Base-by-base conservation (phyloP, 2,113 vertebrate genomes). In the Rhinoptilus africanus region DNA sequence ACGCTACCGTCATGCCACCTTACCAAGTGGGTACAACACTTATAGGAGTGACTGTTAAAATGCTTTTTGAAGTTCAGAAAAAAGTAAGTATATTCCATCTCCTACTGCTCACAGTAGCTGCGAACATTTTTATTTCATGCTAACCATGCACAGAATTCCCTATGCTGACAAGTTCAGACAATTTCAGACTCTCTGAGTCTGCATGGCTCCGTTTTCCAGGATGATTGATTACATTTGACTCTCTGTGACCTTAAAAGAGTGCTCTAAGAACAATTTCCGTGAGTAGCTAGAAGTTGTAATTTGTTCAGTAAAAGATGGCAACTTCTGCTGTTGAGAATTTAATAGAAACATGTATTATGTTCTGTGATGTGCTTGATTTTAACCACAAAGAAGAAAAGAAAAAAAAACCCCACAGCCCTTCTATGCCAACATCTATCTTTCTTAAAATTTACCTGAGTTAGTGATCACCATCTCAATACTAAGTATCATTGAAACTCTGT, bases 221-320 rank as follows among this genome's bases (percentile, higher is more conserved):
- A 51, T 34, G 56, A 88, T 15, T 86, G 57, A 92, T 88, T 84
- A 64, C 21, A 50, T 86, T 91, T 88, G 69, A 76, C 34, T 72
- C 34, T 86, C 34, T 1, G 0, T 71, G 27, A 92, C 56, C 39
- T 84, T 56, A 66, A 57, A 75, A 75, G 19, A 21, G 7, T 66
- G 60, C 54, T 69, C 78, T 43, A 67, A 77, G 21, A 89, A 47
- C 28, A 75, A 91, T 32, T 89, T 75, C 45, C 1, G 1, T 24
- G 24, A 72, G 17, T 27, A 74, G 45, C 19, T 78, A 56, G 34
- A 94, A 92, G 30, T 4, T 75, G 47, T 30, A 59, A 68, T 75
- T 88, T 75, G 37, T 67, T 69, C 68, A 67, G n/a, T 67, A 63
- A 50, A 76, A 68, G 23, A 80, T 0, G 1, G 20, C 59, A 84